These are phyloP conservation scores for Pachliopta kotzebuea DNA, from an alignment of 2,888 invertebrate genomes.

Conservation along the genomic window DNA sequence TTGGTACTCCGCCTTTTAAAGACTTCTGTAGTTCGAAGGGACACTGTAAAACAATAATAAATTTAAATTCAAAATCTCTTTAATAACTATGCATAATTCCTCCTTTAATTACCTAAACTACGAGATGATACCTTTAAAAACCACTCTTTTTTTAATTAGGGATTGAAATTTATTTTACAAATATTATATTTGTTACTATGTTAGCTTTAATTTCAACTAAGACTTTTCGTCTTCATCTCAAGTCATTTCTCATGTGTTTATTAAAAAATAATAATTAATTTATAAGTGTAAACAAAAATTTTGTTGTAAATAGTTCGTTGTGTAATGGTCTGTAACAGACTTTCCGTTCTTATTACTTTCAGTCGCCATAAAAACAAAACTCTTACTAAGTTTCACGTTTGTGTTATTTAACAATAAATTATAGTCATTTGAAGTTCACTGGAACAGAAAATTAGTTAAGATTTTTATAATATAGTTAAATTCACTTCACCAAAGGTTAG, in stretches of 20 bases:
- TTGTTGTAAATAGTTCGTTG: background rate
- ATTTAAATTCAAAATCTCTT: background rate
- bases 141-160: too few relatives aligned
- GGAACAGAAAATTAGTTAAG: background rate
- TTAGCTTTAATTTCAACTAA: too few relatives aligned
- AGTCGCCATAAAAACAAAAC: background rate
- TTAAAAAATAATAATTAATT: background rate
- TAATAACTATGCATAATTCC: too few relatives aligned
- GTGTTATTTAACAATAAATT: background rate
- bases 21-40: slow-evolving; percentile 80
- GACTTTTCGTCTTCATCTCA: too few relatives aligned
- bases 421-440: background rate
- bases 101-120: too few relatives aligned
- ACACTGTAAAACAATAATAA: slow-evolving; percentile 68
- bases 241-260: background rate
- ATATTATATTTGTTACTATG: too few relatives aligned
- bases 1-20: slow-evolving; percentile 50
- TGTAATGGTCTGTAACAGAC: slow-evolving; percentile 5
- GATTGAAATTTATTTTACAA: too few relatives aligned
- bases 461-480: background rate
- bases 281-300: background rate
- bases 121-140: too few relatives aligned
- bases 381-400: slow-evolving; percentile 1
- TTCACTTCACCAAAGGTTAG: too few relatives aligned
- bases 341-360: slow-evolving; percentile 5